A percentile compares a stretch with the other conserved stretches of the same genome.
Conservation (phyloP, 2,797 vertebrate genomes). For the Lophura swinhoii region DNA sequence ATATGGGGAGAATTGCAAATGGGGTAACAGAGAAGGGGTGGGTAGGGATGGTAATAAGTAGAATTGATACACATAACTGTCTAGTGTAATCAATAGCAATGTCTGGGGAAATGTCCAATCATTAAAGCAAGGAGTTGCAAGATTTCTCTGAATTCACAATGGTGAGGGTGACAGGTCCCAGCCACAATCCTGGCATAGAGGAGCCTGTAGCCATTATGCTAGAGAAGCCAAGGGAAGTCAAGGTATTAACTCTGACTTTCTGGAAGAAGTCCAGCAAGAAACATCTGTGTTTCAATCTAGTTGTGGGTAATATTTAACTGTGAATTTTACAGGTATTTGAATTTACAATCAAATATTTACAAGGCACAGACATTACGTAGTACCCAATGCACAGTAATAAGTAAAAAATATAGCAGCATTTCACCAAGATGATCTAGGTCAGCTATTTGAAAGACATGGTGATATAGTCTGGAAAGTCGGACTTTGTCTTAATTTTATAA, state of each 20-base stretch:
- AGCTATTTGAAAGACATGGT: not conserved
- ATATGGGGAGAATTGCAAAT: not conserved
- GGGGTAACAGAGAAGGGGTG: not conserved
- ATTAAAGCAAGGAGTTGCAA: not conserved
- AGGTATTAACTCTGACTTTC: not conserved
- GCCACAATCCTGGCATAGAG: not conserved
- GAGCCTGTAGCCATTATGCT: not conserved
- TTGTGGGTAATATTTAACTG: not conserved
- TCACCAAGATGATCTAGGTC: not conserved
- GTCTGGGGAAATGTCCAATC: not conserved
- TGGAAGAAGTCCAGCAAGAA: conserved; percentile 38
- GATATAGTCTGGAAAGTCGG: not conserved
- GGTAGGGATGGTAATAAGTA: not conserved
- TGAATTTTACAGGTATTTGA: conserved; percentile 56
- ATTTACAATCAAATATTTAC: conserved; percentile 53
- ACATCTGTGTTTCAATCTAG: conserved; percentile 35
- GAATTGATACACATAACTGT: not conserved
- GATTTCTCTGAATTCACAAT: not conserved
- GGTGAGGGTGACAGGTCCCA: not conserved
- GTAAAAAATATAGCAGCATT: not conserved
- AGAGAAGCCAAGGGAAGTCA: not conserved
- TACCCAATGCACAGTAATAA: not conserved
- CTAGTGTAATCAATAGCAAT: not conserved
- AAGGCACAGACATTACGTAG: conserved; percentile 17
- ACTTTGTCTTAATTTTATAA: not conserved